Base-by-base conservation (phyloP, 2,888 invertebrate genomes). In the Dynastes grantii region DNA sequence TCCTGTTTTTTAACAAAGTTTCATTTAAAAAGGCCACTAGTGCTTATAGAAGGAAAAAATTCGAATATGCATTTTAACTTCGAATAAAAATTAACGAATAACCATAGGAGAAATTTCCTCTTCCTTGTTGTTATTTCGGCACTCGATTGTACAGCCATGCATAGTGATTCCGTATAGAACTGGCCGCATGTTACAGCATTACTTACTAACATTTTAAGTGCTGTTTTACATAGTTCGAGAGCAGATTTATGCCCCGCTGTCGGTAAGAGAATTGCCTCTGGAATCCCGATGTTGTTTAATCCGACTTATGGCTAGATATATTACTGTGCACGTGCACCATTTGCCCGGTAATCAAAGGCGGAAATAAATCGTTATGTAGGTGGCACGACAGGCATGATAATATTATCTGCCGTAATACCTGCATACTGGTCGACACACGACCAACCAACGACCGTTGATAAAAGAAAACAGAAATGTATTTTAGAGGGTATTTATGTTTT, bases 321-420 rank as follows among this genome's bases (percentile, higher is more conserved):
- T 73, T 61, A n/a, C 73, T 22, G 58, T 40, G 58, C 73, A 73
- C 73, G 73, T 73, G 73, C 58, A 73, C 73, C 73, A 73, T 45
- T 58, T 58, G 58, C 73, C 40, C 22, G 13, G 55, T 73, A 76
- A 76, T 76, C 76, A 76, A 9, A 76, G 51, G 76, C 76, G 76
- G 76, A 76, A 76, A 65, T 76, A 76, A 76, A 76, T 76, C 65
- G 65, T 76, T 65, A 65, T 76, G 76, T 76, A 76, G 76, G 76
- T 76, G 76, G 76, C 67, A 53, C 49, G 63, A 53, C 53, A 63
- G 53, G 64, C 53, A 76, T 65, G 76, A 76, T 76, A 76, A 76
- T 64, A 76, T 67, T 76, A 76, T 76, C 76, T 76, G 55, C 22
- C 5, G 49, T 49, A 75, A 65, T 76, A 67, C 76, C 76, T 51